A percentile compares a stretch with the other conserved stretches of the same genome.
These are phyloP conservation scores for Magallana nippona DNA, from an alignment of 2,888 invertebrate species.

Conservation along the genomic window DNA sequence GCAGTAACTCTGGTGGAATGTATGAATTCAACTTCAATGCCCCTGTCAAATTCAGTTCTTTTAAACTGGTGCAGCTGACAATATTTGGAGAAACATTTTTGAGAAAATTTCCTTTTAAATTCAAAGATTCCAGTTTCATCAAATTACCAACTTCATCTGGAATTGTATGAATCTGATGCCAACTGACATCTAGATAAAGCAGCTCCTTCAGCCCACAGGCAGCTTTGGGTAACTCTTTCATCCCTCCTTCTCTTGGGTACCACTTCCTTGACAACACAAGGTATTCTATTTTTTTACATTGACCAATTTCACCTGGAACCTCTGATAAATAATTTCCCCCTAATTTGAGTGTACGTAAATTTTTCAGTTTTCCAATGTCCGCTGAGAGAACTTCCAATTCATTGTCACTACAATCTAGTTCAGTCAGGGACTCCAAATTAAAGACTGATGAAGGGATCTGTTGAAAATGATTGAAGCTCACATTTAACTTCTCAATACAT, in stretches of 20 bases:
- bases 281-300: constrained; percentile 66
- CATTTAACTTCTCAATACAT: constrained; percentile 63
- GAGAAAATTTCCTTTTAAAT: constrained; percentile 72
- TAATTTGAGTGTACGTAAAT: constrained; percentile 64
- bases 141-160: constrained; percentile 71
- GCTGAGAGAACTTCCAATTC: constrained; percentile 62
- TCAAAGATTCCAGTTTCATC: constrained; percentile 64
- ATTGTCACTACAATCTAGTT: constrained; percentile 70
- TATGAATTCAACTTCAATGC: constrained; percentile 69
- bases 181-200: constrained; percentile 69
- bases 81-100: constrained; percentile 68
- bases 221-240: constrained; percentile 67
- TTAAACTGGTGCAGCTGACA: constrained; percentile 67
- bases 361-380: constrained; percentile 66
- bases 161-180: constrained; percentile 73
- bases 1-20: constrained; percentile 69
- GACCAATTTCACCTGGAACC: constrained; percentile 66
- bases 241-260: constrained; percentile 68
- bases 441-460: constrained; percentile 68
- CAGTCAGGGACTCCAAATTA: constrained; percentile 61
- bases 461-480: constrained; percentile 70
- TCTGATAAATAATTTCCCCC: constrained; percentile 67
- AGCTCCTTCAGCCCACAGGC: constrained; percentile 67
- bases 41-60: constrained; percentile 69
- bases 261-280: constrained; percentile 74